phyloP scores from a whole-genome alignment of 2,888 invertebrate species.

The Trisateles emortualis region DNA sequence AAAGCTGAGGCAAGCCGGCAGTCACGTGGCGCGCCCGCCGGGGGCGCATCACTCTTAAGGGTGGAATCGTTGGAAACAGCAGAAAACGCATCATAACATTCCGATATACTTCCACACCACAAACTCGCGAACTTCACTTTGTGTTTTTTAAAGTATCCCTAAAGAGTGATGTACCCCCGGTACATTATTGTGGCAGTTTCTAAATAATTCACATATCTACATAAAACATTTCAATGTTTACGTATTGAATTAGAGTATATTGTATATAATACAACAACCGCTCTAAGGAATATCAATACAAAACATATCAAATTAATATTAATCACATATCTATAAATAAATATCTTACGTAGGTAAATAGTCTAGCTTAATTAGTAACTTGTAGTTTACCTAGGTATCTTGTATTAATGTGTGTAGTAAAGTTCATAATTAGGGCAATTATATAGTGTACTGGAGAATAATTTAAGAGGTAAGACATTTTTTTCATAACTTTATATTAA shows the following conservation, averaged over 20 bases:
- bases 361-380: conserved; percentile 8
- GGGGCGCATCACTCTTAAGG: conserved; percentile 86
- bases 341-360: conserved; percentile 30
- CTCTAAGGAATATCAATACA: conserved; percentile 85
- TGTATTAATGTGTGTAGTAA: conserved; percentile 18
- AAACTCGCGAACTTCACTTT: neutral
- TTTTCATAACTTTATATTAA: neutral
- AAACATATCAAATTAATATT: conserved; percentile 78
- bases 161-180: conserved; percentile 81
- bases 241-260: conserved; percentile 78
- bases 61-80: conserved; percentile 53
- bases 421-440: conserved; percentile 13
- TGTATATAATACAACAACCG: conserved; percentile 80
- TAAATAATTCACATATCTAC: conserved; percentile 57
- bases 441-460: conserved; percentile 13
- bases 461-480: conserved; percentile 28
- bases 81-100: conserved; percentile 34
- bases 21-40: conserved; percentile 85
- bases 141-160: conserved; percentile 38
- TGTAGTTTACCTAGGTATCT: neutral
- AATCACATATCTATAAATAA: conserved; percentile 34
- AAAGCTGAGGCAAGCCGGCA: conserved; percentile 78
- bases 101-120: conserved; percentile 19
- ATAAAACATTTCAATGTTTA: conserved; percentile 48
- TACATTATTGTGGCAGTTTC: conserved; percentile 24